These are phyloP conservation scores for Seira musarum DNA, from an alignment of 2,888 invertebrate genomes.

Conservation along the genomic window DNA sequence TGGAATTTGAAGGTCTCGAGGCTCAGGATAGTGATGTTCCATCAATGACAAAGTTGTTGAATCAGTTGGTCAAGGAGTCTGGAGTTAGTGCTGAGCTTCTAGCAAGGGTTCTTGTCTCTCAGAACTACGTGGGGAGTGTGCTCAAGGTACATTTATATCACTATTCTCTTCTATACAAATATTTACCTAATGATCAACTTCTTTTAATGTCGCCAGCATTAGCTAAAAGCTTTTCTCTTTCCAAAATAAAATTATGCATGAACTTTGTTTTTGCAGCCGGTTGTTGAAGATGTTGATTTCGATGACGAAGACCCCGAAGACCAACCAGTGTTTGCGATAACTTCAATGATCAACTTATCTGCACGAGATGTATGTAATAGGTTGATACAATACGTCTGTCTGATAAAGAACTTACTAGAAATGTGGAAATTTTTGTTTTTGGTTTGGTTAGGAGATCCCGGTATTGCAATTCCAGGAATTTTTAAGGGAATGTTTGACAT, in stretches of 20 bases:
- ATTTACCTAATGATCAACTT: too few relatives aligned
- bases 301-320: constrained; percentile 55
- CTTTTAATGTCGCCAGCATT: too few relatives aligned
- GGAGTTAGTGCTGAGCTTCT: constrained; percentile 35
- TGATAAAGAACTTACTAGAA: too few relatives aligned
- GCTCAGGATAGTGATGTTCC: constrained; percentile 40
- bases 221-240: too few relatives aligned
- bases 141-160: constrained; percentile 47
- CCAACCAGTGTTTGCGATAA: constrained; percentile 39
- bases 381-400: too few relatives aligned
- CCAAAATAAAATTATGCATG: too few relatives aligned
- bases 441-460: too few relatives aligned
- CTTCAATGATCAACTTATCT: constrained; percentile 33
- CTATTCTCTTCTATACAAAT: background rate
- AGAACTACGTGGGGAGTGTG: constrained; percentile 59
- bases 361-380: constrained; percentile 29
- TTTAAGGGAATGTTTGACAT: too few relatives aligned
- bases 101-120: constrained; percentile 45
- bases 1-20: constrained; percentile 42
- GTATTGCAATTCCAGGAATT: too few relatives aligned
- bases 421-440: too few relatives aligned
- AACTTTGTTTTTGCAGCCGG: constrained; percentile 15
- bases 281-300: constrained; percentile 44
- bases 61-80: constrained; percentile 42
- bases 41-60: constrained; percentile 31